A percentile compares a stretch with the other conserved stretches of the same genome.
Conservation (phyloP, 2,888 invertebrate genomes). For the Cantharis rufa region DNA sequence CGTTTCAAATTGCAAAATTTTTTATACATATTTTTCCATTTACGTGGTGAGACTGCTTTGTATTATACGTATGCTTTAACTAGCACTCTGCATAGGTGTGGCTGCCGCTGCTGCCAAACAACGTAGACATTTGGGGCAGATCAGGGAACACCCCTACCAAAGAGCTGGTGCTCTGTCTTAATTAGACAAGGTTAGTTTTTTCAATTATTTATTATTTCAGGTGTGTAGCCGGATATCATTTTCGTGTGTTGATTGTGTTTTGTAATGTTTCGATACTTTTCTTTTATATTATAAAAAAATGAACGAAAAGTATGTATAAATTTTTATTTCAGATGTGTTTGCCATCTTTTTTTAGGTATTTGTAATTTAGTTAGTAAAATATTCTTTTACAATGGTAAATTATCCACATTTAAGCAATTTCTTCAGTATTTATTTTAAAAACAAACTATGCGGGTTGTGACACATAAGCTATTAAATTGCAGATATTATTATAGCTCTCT, state of each 20-base stretch:
- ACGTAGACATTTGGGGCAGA: slow-evolving; percentile 82
- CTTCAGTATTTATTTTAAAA: slow-evolving; percentile 48
- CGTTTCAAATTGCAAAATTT: slow-evolving; percentile 13
- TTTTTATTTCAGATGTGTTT: slow-evolving; percentile 6
- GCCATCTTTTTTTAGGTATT: slow-evolving; percentile 22
- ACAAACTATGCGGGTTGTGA: slow-evolving; percentile 50
- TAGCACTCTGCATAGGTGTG: slow-evolving; percentile 68
- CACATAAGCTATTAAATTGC: slow-evolving; percentile 41
- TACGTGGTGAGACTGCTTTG: slow-evolving; percentile 33
- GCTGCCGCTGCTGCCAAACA: slow-evolving; percentile 79
- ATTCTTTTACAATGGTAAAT: slow-evolving; percentile 25
- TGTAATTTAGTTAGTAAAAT: slow-evolving; percentile 7
- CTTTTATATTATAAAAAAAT: background rate
- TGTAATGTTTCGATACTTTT: slow-evolving; percentile 18
- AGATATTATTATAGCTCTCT: slow-evolving; percentile 37
- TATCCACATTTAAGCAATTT: slow-evolving; percentile 32
- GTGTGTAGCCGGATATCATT: slow-evolving; percentile 35
- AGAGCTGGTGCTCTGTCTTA: slow-evolving; percentile 86
- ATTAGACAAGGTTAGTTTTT: slow-evolving; percentile 53
- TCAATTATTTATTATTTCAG: slow-evolving; percentile 36
- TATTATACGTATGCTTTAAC: slow-evolving; percentile 39
- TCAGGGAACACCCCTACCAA: slow-evolving; percentile 97
- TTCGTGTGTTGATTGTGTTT: slow-evolving; percentile 31
- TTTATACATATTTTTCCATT: slow-evolving; percentile 25
- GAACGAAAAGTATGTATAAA: slow-evolving; percentile 15